Evolutionary conservation across 2,888 invertebrate genomes (phyloP), one percentile per base, ranked within the genome.

Genomic region (Caenorhabditis sp.): DNA sequence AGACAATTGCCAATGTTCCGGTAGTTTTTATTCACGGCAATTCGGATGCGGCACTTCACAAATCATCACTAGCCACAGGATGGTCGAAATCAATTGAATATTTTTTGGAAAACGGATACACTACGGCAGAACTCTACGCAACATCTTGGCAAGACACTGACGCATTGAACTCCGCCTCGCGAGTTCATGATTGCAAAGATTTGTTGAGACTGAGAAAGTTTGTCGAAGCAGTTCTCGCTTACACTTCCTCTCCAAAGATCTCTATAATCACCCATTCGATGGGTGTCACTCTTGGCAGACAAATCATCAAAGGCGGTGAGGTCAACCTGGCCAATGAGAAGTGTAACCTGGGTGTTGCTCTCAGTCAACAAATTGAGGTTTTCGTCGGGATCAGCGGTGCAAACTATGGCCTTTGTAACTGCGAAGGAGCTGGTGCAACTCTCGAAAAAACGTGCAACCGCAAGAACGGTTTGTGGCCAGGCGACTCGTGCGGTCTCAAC

Each of bases 331-430:
- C 69, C 1, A 70, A 77, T 59, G 69, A 76, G 53, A 69, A 57
- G 8, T 82, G 81, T 55, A 67, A 80, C 58, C 31, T 82, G n/a
- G 80, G 85, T 50, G 27, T 64, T 8, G 71, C 83, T 4, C 21
- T 84, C 54, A 78, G 68, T 49, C 59, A 69, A 23, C 74, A 76
- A 36, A 72, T 85, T 27, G 79, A 83, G 51, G 83, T 83, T 19
- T 72, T 85, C 62, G 68, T 85, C 58, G 85, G 84, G 31, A 68
- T 85, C 55, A 69, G 85, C 6, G 84, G 84, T 1, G 85, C 79
- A 24, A 85, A 85, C 67, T 83, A 79, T 58, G 85, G 85, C 21
- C 64, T 85, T 59, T 85, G 85, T 68, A 76, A 77, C 31, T 85
- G 85, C 66, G 79, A 77, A 31, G 82, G 78, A 19, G 64, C 62